Evolutionary conservation across 2,797 vertebrate species (phyloP).

Genomic region (Neostethus bicornis): DNA sequence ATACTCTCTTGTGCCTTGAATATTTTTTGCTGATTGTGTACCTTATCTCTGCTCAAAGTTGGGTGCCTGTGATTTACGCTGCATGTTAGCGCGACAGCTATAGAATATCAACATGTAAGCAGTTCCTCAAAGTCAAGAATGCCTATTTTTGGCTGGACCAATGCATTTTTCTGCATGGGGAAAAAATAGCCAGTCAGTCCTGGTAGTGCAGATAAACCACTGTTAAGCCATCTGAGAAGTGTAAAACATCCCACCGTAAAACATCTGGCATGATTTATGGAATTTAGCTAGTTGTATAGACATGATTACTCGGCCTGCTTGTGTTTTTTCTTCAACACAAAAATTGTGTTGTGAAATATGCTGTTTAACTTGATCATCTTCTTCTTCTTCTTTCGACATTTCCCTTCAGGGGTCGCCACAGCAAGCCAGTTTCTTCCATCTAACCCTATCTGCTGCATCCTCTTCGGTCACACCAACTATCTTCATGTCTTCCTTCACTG

Average conservation of each 20-base stretch:
- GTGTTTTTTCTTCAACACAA: slow-evolving; percentile 53
- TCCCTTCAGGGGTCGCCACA: too few species aligned
- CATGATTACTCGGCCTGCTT: slow-evolving; percentile 71
- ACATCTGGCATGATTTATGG: slow-evolving; percentile 70
- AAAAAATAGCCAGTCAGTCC: slow-evolving; percentile 30
- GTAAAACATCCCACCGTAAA: slow-evolving; percentile 57
- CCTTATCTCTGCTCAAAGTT: slow-evolving; percentile 51
- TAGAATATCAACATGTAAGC: slow-evolving; percentile 66
- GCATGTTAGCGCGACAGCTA: slow-evolving; percentile 47
- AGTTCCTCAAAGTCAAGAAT: slow-evolving; percentile 59
- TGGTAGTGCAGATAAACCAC: slow-evolving; percentile 51
- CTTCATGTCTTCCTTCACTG: too few species aligned
- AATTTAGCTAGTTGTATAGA: slow-evolving; percentile 70
- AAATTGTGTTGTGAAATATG: too few species aligned
- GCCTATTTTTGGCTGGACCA: slow-evolving; percentile 68
- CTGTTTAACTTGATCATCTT: too few species aligned
- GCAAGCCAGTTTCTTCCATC: too few species aligned
- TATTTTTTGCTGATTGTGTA: slow-evolving; percentile 43
- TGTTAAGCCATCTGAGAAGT: slow-evolving; percentile 63
- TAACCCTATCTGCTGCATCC: too few species aligned
- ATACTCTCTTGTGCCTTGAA: slow-evolving; percentile 19
- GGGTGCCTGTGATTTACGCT: slow-evolving; percentile 47
- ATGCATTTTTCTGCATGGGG: slow-evolving; percentile 59
- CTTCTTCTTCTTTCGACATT: too few species aligned
- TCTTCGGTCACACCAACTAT: too few species aligned